Evolutionary conservation across 2,888 invertebrate genomes (phyloP), one percentile per base, ranked within the genome.

Genomic region (Cheilosia vernalis): DNA sequence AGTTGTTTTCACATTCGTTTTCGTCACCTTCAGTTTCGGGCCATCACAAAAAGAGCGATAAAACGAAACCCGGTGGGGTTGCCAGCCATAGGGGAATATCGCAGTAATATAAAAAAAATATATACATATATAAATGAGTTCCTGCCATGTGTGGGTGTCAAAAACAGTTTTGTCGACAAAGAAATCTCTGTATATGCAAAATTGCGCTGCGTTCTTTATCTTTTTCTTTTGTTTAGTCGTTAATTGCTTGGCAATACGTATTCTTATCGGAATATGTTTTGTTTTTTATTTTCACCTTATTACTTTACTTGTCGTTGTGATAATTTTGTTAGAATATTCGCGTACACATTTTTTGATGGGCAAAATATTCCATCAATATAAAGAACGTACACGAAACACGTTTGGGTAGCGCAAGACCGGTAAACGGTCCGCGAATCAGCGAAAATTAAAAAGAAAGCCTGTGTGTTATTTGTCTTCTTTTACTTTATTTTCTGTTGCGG

Each of bases 101-200:
- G 10, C 33, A 33, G 10, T 33, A 40, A 44, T 10, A 67, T 30
- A 58, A 44, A 73, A 73, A 60, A 61, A 10, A 73, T 61, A 30
- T 40, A 27, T 5, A 7, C 15, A 61, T 60, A 30, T 53, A 30
- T 24, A 24, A 24, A 27, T 44, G 33, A 27, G 5, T 40, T n/a
- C 27, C 37, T 40, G 44, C 24, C 15, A 69, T 55, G 79, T 70
- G 84, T 79, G 84, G 79, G 84, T 84, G 79, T 74, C 58, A 51
- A 53, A 77, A 70, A 55, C 49, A 24, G 27, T 73, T 61, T 67
- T 51, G 55, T 55, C 61, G 78, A 83, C 49, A 30, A 67, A 70
- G 30, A 61, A 53, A 58, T 82, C 24, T 51, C 33, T 55, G n/a
- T 60, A 19, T 61, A 67, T 83, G 67, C 72, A 83, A 63, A 64